Evolutionary conservation across 2,888 invertebrate species (phyloP).

Genomic region (Plebejus melissa): DNA sequence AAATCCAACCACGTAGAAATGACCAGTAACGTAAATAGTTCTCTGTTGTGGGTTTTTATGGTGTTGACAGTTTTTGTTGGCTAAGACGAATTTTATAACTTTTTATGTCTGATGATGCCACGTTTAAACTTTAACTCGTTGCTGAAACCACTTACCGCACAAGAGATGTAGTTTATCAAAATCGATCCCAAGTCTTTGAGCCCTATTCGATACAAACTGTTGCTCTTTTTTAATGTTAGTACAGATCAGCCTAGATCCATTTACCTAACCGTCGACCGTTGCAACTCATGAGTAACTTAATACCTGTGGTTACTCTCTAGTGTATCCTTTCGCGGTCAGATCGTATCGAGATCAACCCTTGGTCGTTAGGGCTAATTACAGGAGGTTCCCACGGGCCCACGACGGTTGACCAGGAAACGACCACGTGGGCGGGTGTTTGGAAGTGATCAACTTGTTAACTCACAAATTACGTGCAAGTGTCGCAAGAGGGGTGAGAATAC

Average conservation of each 20-base stretch:
- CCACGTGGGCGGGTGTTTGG: slow-evolving; percentile 26
- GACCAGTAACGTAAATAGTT: slow-evolving; percentile 18
- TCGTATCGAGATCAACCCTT: slow-evolving; percentile 22
- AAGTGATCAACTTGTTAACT: slow-evolving; percentile 28
- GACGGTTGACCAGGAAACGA: slow-evolving; percentile 37
- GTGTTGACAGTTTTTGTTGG: slow-evolving; percentile 19
- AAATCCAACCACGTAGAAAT: slow-evolving; percentile 25
- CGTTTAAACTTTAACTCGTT: background rate
- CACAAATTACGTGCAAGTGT: slow-evolving; percentile 11
- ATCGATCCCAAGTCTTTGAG: too few relatives aligned
- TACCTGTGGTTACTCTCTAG: slow-evolving; percentile 7
- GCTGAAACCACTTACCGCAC: too few relatives aligned
- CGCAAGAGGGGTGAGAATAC: background rate
- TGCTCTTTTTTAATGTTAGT: background rate
- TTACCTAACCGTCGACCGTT: background rate
- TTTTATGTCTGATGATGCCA: background rate
- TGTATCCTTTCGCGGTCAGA: slow-evolving; percentile 15
- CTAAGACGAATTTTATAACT: slow-evolving; percentile 5
- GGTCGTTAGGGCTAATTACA: slow-evolving; percentile 35
- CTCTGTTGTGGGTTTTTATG: background rate
- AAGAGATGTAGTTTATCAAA: too few relatives aligned
- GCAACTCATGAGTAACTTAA: background rate
- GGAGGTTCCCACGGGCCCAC: slow-evolving; percentile 51
- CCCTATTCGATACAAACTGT: too few relatives aligned
- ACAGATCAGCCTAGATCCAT: background rate